Evolutionary conservation across 2,888 invertebrate species (phyloP).

Genomic region (Actias luna): DNA sequence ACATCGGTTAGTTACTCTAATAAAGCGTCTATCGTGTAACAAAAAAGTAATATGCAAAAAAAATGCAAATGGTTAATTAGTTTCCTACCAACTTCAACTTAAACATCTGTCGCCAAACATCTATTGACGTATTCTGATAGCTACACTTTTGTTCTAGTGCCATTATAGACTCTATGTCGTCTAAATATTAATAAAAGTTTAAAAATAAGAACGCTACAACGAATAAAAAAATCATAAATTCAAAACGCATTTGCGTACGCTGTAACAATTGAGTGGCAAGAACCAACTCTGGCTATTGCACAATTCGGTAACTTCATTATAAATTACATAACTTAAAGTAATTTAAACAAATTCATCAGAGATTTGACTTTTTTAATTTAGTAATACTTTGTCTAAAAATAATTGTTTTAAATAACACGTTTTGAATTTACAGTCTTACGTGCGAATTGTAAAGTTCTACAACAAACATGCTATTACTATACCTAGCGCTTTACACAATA

Average conservation of each 20-base stretch:
- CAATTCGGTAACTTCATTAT: background rate
- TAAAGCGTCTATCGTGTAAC: no score
- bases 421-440: background rate
- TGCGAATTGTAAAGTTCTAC: background rate
- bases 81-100: background rate
- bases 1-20: no score
- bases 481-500: background rate
- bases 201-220: background rate
- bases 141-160: background rate
- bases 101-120: background rate
- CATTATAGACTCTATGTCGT: no score
- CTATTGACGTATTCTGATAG: background rate
- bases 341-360: background rate
- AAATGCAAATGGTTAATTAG: background rate
- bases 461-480: background rate
- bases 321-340: background rate
- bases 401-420: background rate
- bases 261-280: background rate
- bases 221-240: background rate
- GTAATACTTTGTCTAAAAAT: background rate
- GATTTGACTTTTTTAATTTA: background rate
- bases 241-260: background rate
- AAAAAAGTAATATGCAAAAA: no score
- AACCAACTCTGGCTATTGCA: background rate
- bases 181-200: no score